Evolutionary conservation across 37 sponge, comb jelly and placozoan genomes (phyloP), one percentile per base, ranked within the genome.

Genomic region (Theonella swinhoei): DNA sequence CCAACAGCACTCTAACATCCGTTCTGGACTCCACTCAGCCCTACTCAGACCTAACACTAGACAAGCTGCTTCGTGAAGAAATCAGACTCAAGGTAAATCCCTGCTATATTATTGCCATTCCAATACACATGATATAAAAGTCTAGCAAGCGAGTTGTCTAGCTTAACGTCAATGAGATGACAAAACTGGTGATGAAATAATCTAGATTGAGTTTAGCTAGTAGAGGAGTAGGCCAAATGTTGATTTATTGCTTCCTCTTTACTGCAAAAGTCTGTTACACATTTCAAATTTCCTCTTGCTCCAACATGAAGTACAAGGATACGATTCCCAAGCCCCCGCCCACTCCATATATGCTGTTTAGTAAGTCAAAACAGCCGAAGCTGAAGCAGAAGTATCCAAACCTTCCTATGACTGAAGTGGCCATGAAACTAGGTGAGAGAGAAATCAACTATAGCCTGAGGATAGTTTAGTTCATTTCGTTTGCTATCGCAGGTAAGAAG

Each of bases 301-400:
- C 69, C 5, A 4, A 41, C 5, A 59, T 58, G 0, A 29, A 89
- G 90, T 83, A 79, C 76, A 89, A 89, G 37, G 74, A 79, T 42
- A 33, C 61, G 75, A 40, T 83, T 39, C 90, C 90, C n/a, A 83
- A 84, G 62, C 61, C 58, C 7, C 90, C 90, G 1, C 34, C 38
- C 33, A 37, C 84, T 19, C 54, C 90, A 0, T 84, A 77, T 43
- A 33, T 83, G 79, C 42, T 79, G 22, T 89, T 77, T 35, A 47
- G 14, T 0, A 64, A 78, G 31, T 36, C 42, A 22, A 83, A 83
- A 59, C 23, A 28, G 0, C 72, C 71, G 1, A 84, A 79, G 39
- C 40, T 84, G 37, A 89, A 80, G 39, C 84, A 73, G 75, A 89
- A 84, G 30, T 64, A 89, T 32, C 85, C 90, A 0, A 66, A 84